Base-by-base conservation (phyloP, 2,797 vertebrate species). In the Peromyscus aztecus region DNA sequence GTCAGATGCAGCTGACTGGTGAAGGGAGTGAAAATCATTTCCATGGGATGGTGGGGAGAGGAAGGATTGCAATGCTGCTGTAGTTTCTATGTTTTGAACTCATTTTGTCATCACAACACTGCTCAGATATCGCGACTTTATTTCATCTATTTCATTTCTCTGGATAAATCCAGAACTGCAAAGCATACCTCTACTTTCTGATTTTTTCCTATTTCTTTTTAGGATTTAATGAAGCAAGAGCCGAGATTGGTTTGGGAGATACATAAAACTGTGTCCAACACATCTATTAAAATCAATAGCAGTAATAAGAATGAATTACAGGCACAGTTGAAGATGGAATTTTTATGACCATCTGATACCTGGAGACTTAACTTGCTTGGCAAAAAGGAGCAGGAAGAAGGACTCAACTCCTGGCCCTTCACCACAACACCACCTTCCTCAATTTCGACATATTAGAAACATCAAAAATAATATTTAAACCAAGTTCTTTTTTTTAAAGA, bases 211-310 rank as follows among this genome's bases (percentile, higher is more conserved):
- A n/a, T 46, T 89, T 43, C 0, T 63, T 93, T 71, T 88, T 37
- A 89, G 59, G 5, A 29, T 77, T 87, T 67, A 77, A 83, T 82
- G 57, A 87, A 19, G 4, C 27, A 78, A 57, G 27, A 43, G 23
- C 40, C 1, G 21, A 27, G 23, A 67, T 37, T 86, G 17, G 4
- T 59, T 92, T 92, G 14, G 23, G 0, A 34, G 6, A 85, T 61
- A 67, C 27, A 82, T 23, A 75, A 81, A 91, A 85, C 10, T 16
- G 4, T 76, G 59, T 37, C n/a, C 34, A 49, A 34, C 5, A 88
- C 67, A 95, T 90, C 19, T 63, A 13, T 63, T 77, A 77, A 95
- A 93, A 90, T 57, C 37, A 88, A 75, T 34, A 82, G 31, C 13
- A 52, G 16, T 34, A 81, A 86, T 59, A 73, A 37, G 6, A 87